These are phyloP conservation scores for Nephrotoma guestfalica DNA, from an alignment of 2,888 invertebrate genomes.

Conservation along the genomic window DNA sequence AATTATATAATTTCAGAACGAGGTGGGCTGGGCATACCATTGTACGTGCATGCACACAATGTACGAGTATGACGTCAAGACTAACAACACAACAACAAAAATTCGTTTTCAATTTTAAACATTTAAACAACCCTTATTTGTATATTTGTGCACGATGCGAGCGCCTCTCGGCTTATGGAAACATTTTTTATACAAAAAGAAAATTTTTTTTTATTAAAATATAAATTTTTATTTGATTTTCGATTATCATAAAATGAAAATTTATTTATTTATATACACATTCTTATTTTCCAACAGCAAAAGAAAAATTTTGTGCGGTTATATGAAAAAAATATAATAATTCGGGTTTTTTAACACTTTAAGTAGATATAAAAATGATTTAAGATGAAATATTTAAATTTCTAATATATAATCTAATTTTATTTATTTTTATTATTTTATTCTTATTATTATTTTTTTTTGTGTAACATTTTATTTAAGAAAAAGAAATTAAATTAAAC, in stretches of 20 bases:
- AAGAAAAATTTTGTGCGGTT: not conserved
- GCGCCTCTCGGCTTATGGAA: not conserved
- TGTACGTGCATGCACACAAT: not conserved
- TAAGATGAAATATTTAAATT: not conserved
- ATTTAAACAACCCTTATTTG: not conserved
- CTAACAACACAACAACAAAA: not conserved
- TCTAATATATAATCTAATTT: not conserved
- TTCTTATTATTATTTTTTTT: not conserved
- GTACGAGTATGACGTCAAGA: not conserved
- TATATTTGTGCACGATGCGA: not conserved
- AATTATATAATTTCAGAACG: not conserved
- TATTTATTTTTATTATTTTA: not conserved
- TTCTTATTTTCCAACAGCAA: not conserved
- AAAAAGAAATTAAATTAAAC: not conserved
- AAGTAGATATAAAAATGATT: not conserved
- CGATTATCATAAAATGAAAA: not conserved
- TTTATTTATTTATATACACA: not conserved
- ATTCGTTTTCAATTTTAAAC: not conserved
- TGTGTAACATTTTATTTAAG: not conserved
- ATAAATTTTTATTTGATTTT: not conserved
- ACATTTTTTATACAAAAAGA: not conserved
- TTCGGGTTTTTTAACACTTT: not conserved
- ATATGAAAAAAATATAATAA: not conserved
- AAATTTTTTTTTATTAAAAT: not conserved
- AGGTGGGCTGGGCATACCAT: not conserved